phyloP scores from a whole-genome alignment of 2,797 vertebrate genomes.

The Falco concolor region DNA sequence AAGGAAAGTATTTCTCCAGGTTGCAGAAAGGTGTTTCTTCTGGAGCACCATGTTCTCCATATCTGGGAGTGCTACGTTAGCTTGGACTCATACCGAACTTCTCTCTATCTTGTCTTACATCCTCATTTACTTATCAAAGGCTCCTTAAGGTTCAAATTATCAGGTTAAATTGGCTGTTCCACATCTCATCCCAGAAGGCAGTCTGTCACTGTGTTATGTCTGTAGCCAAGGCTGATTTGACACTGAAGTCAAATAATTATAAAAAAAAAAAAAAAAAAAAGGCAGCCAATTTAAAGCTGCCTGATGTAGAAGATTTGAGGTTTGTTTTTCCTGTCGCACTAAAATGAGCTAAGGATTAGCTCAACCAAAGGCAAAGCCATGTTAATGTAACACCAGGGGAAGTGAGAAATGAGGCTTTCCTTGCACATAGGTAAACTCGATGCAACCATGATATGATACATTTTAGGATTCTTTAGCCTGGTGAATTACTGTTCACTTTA shows the following conservation, averaged over 20 bases:
- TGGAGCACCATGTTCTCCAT: neutral
- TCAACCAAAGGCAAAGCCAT: neutral
- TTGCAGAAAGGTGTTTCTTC: neutral
- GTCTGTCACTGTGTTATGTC: neutral
- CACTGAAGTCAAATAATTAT: neutral
- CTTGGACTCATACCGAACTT: neutral
- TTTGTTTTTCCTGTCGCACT: conserved; percentile 30
- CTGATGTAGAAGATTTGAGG: neutral
- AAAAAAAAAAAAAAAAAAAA: neutral
- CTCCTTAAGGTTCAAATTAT: neutral
- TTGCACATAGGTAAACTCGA: neutral
- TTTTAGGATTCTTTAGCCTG: neutral
- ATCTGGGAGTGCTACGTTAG: neutral
- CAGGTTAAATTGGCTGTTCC: neutral
- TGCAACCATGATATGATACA: neutral
- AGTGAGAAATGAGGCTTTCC: conserved; percentile 25
- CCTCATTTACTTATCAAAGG: neutral
- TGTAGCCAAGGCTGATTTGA: neutral
- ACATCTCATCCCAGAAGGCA: neutral
- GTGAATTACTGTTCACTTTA: neutral
- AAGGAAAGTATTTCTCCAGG: neutral
- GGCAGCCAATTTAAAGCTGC: neutral
- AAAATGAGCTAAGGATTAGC: conserved; percentile 26
- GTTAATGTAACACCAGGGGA: neutral
- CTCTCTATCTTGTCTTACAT: neutral